Evolutionary conservation across 1,140 invertebrate genomes (phyloP).

Genomic region (Drosophila funebris): DNA sequence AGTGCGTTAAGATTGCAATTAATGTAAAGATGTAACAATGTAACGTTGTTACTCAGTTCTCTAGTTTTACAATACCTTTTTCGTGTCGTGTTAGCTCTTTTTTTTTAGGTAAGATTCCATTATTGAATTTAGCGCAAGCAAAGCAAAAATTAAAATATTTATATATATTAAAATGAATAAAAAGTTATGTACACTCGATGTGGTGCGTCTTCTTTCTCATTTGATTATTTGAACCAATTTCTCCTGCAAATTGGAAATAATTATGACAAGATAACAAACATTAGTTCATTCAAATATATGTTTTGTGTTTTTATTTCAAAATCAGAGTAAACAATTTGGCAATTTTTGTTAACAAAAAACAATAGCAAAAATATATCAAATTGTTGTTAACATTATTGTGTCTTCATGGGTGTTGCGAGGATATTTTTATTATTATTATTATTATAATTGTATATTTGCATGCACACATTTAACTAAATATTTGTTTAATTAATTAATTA

Average conservation of each 20-base stretch:
- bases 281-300: slow-evolving; percentile 9
- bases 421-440: too few species aligned
- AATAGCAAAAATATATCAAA: slow-evolving; percentile 28
- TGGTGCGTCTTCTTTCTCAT: neutral
- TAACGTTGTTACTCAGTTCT: slow-evolving; percentile 24
- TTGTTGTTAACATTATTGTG: slow-evolving; percentile 34
- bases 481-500: slow-evolving; percentile 23
- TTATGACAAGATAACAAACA: neutral
- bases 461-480: slow-evolving; percentile 26
- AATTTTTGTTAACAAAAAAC: slow-evolving; percentile 61
- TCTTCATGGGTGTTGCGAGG: slow-evolving; percentile 70
- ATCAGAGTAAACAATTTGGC: slow-evolving; percentile 52
- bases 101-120: slow-evolving; percentile 63
- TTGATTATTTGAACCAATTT: slow-evolving; percentile 58
- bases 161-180: slow-evolving; percentile 53
- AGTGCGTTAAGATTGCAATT: slow-evolving; percentile 27
- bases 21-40: slow-evolving; percentile 35
- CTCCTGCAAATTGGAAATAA: slow-evolving; percentile 47
- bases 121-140: slow-evolving; percentile 65
- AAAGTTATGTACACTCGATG: slow-evolving; percentile 31
- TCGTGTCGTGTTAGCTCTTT: slow-evolving; percentile 43
- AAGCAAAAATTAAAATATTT: slow-evolving; percentile 43
- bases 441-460: too few species aligned
- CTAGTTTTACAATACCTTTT: slow-evolving; percentile 23
- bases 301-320: slow-evolving; percentile 20